Percentiles rank a stretch among this genome's conserved stretches.
Conservation (phyloP, 2,888 invertebrate genomes). For the Neoitamus cyanurus region DNA sequence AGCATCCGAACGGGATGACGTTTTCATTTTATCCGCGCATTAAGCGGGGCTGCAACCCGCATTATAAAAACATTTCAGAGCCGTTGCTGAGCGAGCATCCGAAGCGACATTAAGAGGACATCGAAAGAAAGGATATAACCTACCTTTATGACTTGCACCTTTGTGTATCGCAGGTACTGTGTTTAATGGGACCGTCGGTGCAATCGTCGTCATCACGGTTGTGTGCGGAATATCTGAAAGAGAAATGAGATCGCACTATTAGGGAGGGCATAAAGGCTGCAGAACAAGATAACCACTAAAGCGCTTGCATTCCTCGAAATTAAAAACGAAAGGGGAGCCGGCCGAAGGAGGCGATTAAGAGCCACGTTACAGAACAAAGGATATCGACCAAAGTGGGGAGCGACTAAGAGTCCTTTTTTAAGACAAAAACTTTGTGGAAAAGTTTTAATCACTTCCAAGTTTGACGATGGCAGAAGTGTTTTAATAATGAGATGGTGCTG, state of each 20-base stretch:
- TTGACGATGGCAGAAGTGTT: constrained; percentile 28
- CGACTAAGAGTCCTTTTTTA: constrained; percentile 10
- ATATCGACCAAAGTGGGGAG: background rate
- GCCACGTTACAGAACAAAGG: constrained; percentile 16
- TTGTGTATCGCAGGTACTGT: constrained; percentile 62
- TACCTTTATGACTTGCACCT: constrained; percentile 64
- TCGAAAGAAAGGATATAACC: constrained; percentile 51
- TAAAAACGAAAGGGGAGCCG: background rate
- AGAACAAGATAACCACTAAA: background rate
- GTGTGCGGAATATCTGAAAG: constrained; percentile 65
- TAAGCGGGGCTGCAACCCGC: background rate
- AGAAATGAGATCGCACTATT: constrained; percentile 18
- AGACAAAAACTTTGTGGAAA: constrained; percentile 3
- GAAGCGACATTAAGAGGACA: constrained; percentile 38
- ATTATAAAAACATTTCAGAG: constrained; percentile 35
- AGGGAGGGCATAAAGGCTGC: background rate
- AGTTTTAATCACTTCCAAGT: constrained; percentile 41
- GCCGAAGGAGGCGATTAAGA: constrained; percentile 8
- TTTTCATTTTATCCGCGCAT: constrained; percentile 12
- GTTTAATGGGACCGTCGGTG: constrained; percentile 64
- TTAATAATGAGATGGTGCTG: constrained; percentile 28
- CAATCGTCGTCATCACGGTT: constrained; percentile 64
- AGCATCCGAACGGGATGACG: background rate
- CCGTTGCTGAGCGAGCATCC: background rate
- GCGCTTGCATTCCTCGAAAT: background rate